These are phyloP conservation scores for Tipula unca DNA, from an alignment of 2,888 invertebrate species.

Conservation along the genomic window DNA sequence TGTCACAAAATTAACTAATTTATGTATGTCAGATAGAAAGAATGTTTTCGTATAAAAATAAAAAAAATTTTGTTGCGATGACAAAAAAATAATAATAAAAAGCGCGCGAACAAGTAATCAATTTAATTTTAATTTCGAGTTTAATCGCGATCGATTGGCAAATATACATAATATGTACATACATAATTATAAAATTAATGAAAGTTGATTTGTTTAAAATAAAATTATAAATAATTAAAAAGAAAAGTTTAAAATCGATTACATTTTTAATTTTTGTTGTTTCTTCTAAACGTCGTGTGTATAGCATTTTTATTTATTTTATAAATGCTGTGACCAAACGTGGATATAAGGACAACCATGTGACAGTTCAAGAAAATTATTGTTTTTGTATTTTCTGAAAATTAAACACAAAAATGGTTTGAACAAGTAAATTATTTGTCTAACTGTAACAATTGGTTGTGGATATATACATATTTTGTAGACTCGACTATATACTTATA, in stretches of 20 bases:
- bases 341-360: not conserved
- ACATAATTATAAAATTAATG: not conserved
- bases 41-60: not conserved
- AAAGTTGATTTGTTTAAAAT: not conserved
- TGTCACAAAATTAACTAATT: not conserved
- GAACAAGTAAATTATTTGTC: slow-evolving; percentile 14
- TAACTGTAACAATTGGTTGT: slow-evolving; percentile 14
- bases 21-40: not conserved
- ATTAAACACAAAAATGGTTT: not conserved
- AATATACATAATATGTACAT: too few species aligned
- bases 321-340: not conserved
- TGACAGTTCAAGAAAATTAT: slow-evolving; percentile 8
- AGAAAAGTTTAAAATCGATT: not conserved
- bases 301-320: not conserved
- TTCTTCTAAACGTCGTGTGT: not conserved
- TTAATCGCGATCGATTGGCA: too few species aligned
- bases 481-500: not conserved
- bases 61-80: too few species aligned
- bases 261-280: not conserved
- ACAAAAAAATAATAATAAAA: too few species aligned
- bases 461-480: not conserved
- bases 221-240: not conserved
- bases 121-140: not conserved
- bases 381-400: not conserved
- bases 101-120: not conserved